A percentile compares a stretch with the other conserved stretches of the same genome.
Conservation (phyloP, 1,140 invertebrate genomes). For the Heliothis subflexa region DNA sequence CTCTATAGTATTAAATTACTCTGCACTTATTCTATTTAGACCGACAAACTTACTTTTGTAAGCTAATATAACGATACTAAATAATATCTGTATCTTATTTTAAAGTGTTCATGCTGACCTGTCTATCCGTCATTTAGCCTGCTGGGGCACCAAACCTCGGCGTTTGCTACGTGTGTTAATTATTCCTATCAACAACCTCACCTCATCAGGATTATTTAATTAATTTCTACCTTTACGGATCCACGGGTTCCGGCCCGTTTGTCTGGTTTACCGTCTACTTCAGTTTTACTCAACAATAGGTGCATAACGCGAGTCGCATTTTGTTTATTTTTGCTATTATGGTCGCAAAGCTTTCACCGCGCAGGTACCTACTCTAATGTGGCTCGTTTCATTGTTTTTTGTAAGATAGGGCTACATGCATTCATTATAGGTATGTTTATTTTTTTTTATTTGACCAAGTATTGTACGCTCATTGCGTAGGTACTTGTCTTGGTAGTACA, state of each 20-base stretch:
- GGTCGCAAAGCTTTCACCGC: constrained; percentile 24
- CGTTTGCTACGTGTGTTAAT: constrained; percentile 24
- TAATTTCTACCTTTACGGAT: constrained; percentile 19
- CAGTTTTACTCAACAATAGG: neutral
- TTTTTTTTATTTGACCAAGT: constrained; percentile 9
- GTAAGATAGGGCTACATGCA: constrained; percentile 7
- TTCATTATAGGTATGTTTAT: neutral
- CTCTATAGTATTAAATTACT: no score
- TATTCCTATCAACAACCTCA: constrained; percentile 24
- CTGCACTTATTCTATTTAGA: no score
- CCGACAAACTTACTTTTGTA: no score
- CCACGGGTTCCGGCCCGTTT: constrained; percentile 2
- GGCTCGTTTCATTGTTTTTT: constrained; percentile 18
- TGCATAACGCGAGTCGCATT: neutral
- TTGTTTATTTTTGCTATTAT: constrained; percentile 40
- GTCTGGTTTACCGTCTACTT: neutral
- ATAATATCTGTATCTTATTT: no score
- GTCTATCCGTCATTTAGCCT: constrained; percentile 6
- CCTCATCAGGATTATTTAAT: constrained; percentile 19
- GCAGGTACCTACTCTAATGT: neutral
- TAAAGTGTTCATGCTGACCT: neutral
- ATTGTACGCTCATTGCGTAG: neutral
- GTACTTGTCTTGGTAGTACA: neutral
- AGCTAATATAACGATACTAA: no score
- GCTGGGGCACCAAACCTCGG: neutral